Percentiles rank a stretch among this genome's conserved stretches.
Evolutionary conservation across 2,797 vertebrate genomes (phyloP).

Genomic region (Chiloscyllium punctatum): DNA sequence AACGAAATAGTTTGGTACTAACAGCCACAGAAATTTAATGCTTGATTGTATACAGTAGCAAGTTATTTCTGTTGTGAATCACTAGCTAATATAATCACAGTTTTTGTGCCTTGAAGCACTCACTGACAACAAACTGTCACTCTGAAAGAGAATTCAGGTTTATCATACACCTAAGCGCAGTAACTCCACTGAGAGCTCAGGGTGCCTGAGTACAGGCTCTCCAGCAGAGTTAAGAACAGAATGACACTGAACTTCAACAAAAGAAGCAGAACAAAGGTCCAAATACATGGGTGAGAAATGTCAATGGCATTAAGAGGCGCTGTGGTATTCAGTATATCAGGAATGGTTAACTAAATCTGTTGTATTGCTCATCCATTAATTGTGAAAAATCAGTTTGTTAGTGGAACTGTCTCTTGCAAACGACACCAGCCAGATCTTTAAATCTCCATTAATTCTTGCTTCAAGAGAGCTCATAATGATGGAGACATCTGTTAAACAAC

Average conservation of each 20-base stretch:
- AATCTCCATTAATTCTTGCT: not conserved
- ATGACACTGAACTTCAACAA: not conserved
- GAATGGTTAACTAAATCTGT: not conserved
- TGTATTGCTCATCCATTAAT: not conserved
- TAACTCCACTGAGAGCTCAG: not conserved
- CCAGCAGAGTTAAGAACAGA: not conserved
- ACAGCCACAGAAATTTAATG: slow-evolving; percentile 4
- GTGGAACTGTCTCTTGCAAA: not conserved
- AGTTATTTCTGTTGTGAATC: not conserved
- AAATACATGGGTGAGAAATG: not conserved
- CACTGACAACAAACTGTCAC: slow-evolving; percentile 16
- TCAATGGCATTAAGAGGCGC: not conserved
- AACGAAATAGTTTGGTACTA: not conserved
- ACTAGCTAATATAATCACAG: not conserved
- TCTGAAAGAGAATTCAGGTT: not conserved
- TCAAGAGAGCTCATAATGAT: not conserved
- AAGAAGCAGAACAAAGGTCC: not conserved
- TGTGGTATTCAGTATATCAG: not conserved
- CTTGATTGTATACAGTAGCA: not conserved
- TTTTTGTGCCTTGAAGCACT: not conserved
- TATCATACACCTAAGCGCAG: not conserved
- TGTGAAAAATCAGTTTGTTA: not conserved
- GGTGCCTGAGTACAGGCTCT: not conserved
- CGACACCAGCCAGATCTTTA: not conserved
- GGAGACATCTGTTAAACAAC: not conserved